A percentile compares a stretch with the other conserved stretches of the same genome.
These are phyloP conservation scores for Drosophila bocqueti DNA, from an alignment of 1,140 invertebrate species.

Conservation along the genomic window DNA sequence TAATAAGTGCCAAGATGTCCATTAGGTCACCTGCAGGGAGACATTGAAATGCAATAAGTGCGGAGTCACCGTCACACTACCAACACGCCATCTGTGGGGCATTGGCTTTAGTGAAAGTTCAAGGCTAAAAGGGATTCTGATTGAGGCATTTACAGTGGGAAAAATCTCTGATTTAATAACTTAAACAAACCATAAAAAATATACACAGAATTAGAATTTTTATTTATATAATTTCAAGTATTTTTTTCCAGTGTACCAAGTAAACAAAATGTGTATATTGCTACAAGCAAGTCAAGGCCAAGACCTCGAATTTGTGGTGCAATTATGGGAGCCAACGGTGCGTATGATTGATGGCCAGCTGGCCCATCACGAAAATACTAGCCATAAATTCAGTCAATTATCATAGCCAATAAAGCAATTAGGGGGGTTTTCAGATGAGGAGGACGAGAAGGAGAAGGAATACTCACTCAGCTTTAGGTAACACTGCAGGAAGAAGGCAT, in stretches of 20 bases:
- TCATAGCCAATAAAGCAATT: slow-evolving; percentile 50
- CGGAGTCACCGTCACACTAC: neutral
- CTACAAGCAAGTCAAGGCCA: slow-evolving; percentile 16
- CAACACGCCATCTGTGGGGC: slow-evolving; percentile 6
- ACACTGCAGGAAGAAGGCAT: slow-evolving; percentile 91
- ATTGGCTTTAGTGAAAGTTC: neutral
- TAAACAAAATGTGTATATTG: neutral
- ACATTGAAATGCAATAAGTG: slow-evolving; percentile 41
- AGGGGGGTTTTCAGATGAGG: neutral
- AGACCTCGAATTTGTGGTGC: slow-evolving; percentile 31
- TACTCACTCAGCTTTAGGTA: slow-evolving; percentile 89
- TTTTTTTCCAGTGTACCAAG: neutral
- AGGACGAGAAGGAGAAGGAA: neutral
- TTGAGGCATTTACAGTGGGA: neutral
- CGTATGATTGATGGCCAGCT: slow-evolving; percentile 60
- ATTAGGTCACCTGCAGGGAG: slow-evolving; percentile 90
- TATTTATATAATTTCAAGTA: neutral
- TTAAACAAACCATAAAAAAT: neutral
- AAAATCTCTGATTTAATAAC: neutral
- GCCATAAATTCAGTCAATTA: slow-evolving; percentile 48
- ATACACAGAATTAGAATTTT: neutral
- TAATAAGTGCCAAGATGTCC: slow-evolving; percentile 97
- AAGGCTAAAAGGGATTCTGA: neutral
- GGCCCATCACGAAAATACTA: slow-evolving; percentile 17
- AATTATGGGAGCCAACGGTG: slow-evolving; percentile 25